phyloP scores from a whole-genome alignment of 1,140 invertebrate genomes.

The Rhysida immarginata region DNA sequence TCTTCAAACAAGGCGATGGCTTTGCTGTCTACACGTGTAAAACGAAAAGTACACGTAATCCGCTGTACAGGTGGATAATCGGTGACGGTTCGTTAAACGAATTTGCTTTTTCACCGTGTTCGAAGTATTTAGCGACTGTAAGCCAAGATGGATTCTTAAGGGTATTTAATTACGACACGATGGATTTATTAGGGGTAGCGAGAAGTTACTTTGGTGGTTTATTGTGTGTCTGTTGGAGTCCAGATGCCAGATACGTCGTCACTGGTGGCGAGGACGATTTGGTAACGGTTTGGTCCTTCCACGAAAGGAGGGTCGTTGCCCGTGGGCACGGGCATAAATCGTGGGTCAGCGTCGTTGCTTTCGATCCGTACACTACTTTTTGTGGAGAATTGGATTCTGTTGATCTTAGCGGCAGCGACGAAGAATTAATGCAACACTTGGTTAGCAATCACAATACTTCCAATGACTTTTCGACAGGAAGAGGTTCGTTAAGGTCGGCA shows the following conservation, averaged over 20 bases:
- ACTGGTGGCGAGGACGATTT: constrained; percentile 97
- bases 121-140: constrained; percentile 76
- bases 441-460: constrained; percentile 13
- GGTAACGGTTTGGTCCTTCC: constrained; percentile 91
- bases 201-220: constrained; percentile 94
- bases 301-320: constrained; percentile 83
- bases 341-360: constrained; percentile 94
- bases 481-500: background rate
- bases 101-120: constrained; percentile 92
- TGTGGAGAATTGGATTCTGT: constrained; percentile 30
- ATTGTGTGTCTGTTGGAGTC: constrained; percentile 91
- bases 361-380: constrained; percentile 76
- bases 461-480: constrained; percentile 11
- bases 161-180: constrained; percentile 92
- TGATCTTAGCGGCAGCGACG: constrained; percentile 27
- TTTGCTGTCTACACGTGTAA: constrained; percentile 90
- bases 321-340: constrained; percentile 82
- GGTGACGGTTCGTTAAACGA: constrained; percentile 84
- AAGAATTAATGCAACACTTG: constrained; percentile 19
- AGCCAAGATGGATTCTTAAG: constrained; percentile 92
- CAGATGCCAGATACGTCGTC: constrained; percentile 86
- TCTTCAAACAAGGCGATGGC: constrained; percentile 87
- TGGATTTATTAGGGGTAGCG: constrained; percentile 81
- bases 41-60: constrained; percentile 90
- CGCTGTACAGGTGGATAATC: constrained; percentile 67